These are phyloP conservation scores for Ephestia elutella DNA, from an alignment of 1,140 invertebrate species.

Conservation along the genomic window DNA sequence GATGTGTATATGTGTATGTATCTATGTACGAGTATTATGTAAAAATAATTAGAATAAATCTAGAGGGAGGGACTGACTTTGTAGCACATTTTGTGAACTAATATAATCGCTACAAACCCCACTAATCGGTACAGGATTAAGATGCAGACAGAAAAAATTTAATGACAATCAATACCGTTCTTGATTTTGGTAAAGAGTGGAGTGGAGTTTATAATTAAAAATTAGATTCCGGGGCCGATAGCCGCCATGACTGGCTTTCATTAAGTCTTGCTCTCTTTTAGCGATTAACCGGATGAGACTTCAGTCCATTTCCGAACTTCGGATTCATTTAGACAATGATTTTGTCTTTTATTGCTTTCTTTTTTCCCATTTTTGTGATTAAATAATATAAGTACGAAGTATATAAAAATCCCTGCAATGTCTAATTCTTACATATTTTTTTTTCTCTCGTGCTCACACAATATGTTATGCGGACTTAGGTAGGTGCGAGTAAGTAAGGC, in stretches of 20 bases:
- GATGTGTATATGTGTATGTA: too few species aligned
- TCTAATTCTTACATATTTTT: not conserved
- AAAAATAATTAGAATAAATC: too few species aligned
- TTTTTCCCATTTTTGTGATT: not conserved
- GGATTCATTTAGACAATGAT: not conserved
- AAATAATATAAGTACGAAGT: too few species aligned
- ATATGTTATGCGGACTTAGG: not conserved
- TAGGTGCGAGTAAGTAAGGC: not conserved
- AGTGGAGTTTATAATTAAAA: constrained; percentile 5
- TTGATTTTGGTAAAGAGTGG: not conserved
- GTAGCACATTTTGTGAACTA: too few species aligned
- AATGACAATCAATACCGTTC: too few species aligned
- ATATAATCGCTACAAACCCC: too few species aligned
- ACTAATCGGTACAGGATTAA: too few species aligned
- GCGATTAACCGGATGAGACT: constrained; percentile 3
- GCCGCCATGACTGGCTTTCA: not conserved
- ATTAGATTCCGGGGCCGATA: not conserved
- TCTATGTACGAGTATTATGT: too few species aligned
- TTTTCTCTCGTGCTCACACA: not conserved
- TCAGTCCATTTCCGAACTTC: not conserved
- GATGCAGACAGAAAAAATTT: too few species aligned
- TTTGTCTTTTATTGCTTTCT: not conserved
- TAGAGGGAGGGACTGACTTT: too few species aligned
- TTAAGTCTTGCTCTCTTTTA: not conserved
- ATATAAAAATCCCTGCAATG: too few species aligned